Evolutionary conservation across 2,797 vertebrate species (phyloP).

Genomic region (Gambusia yucatana): DNA sequence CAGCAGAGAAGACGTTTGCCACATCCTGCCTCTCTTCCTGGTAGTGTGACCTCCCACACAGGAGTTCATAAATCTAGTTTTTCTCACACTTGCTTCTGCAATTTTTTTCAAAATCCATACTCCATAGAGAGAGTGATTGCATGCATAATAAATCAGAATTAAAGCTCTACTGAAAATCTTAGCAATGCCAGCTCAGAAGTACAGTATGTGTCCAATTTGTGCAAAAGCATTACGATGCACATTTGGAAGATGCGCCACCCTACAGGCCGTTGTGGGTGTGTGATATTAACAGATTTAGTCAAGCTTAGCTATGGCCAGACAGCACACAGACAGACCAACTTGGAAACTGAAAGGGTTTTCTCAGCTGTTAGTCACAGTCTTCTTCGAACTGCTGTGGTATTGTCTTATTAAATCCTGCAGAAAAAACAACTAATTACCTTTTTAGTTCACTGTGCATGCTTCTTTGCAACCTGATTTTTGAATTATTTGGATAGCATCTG

Average conservation of each 20-base stretch:
- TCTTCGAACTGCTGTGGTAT: slow-evolving; percentile 36
- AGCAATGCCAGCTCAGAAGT: slow-evolving; percentile 21
- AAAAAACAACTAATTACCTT: slow-evolving; percentile 21
- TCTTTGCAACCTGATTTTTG: slow-evolving; percentile 7
- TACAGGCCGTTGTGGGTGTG: slow-evolving; percentile 40
- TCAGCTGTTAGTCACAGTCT: slow-evolving; percentile 62
- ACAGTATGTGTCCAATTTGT: slow-evolving; percentile 18
- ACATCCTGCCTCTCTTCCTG: slow-evolving; percentile 69
- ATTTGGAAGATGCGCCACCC: slow-evolving; percentile 53
- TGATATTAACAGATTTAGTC: slow-evolving; percentile 64
- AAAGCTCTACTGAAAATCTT: background rate
- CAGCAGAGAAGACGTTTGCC: slow-evolving; percentile 47
- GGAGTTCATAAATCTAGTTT: slow-evolving; percentile 36
- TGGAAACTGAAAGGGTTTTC: slow-evolving; percentile 64
- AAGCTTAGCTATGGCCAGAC: slow-evolving; percentile 46
- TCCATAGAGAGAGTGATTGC: slow-evolving; percentile 9
- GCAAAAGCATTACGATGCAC: slow-evolving; percentile 42
- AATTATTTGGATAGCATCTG: slow-evolving; percentile 11
- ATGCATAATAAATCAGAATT: background rate
- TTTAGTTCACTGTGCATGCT: slow-evolving; percentile 33
- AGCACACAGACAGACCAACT: slow-evolving; percentile 49
- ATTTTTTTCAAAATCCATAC: background rate
- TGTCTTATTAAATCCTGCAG: slow-evolving; percentile 49
- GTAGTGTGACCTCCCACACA: slow-evolving; percentile 33
- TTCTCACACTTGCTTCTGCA: slow-evolving; percentile 17